A percentile compares a stretch with the other conserved stretches of the same genome.
These are phyloP conservation scores for Pollenia griseotomentosa DNA, from an alignment of 2,888 invertebrate species.

Conservation along the genomic window DNA sequence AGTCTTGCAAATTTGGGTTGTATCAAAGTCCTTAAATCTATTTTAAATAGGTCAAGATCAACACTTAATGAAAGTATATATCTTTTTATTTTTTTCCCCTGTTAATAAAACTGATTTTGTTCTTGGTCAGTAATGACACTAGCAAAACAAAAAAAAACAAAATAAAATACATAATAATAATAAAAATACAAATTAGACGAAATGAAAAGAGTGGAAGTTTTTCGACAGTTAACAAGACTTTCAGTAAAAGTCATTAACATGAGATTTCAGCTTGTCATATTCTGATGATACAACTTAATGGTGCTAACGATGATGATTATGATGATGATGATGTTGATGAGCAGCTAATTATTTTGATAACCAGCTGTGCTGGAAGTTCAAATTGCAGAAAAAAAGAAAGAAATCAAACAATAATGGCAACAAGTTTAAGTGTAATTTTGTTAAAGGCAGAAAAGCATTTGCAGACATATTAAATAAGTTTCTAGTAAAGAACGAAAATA, in stretches of 20 bases:
- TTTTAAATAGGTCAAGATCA: slow-evolving; percentile 52
- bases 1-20: too few relatives aligned
- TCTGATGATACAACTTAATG: neutral
- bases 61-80: slow-evolving; percentile 16
- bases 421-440: neutral
- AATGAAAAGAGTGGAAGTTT: neutral
- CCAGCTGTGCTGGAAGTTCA: slow-evolving; percentile 55
- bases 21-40: neutral
- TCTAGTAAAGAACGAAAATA: too few relatives aligned
- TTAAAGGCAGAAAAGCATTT: neutral
- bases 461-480: too few relatives aligned
- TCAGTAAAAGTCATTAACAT: slow-evolving; percentile 47
- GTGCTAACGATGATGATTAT: neutral
- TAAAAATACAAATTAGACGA: neutral
- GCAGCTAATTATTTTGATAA: slow-evolving; percentile 63
- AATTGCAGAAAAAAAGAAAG: neutral
- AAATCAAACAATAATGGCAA: neutral
- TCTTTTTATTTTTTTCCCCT: neutral
- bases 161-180: too few relatives aligned
- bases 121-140: neutral
- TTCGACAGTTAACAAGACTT: slow-evolving; percentile 42
- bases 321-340: slow-evolving; percentile 30
- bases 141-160: neutral
- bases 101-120: neutral
- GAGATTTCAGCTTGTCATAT: slow-evolving; percentile 41